These are phyloP conservation scores for Amiota mariae DNA, from an alignment of 2,888 invertebrate species.

Conservation along the genomic window DNA sequence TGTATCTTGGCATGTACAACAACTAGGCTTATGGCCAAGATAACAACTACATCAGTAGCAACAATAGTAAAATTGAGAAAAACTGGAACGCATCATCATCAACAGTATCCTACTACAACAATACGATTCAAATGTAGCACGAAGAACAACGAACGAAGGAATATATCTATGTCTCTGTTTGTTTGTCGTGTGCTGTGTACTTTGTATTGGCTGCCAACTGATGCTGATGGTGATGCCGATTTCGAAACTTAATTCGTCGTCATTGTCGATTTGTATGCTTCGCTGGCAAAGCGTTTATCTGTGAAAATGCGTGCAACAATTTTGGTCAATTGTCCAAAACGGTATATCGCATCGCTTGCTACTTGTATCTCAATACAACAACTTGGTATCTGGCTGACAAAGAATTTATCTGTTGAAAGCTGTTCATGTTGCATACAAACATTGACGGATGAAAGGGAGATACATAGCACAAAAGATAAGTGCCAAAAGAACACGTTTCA, in stretches of 20 bases:
- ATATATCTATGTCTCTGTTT: background rate
- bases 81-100: constrained; percentile 7
- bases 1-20: constrained; percentile 13
- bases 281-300: constrained; percentile 28
- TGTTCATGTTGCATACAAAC: background rate
- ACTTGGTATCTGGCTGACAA: background rate
- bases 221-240: constrained; percentile 4
- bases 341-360: background rate
- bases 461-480: too few relatives aligned
- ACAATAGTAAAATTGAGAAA: background rate
- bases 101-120: background rate
- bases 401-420: background rate
- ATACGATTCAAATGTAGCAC: background rate
- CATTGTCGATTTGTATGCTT: constrained; percentile 22
- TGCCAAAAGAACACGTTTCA: too few relatives aligned
- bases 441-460: too few relatives aligned
- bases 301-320: constrained; percentile 34
- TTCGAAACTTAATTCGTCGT: background rate
- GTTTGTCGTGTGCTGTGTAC: background rate
- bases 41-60: too few relatives aligned
- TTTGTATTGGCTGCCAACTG: constrained; percentile 17
- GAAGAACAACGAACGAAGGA: background rate
- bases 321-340: constrained; percentile 35
- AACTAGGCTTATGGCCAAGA: constrained; percentile 16
- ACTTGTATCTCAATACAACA: background rate